Evolutionary conservation across 2,888 invertebrate species (phyloP).

Genomic region (Micoletzkya japonica): DNA sequence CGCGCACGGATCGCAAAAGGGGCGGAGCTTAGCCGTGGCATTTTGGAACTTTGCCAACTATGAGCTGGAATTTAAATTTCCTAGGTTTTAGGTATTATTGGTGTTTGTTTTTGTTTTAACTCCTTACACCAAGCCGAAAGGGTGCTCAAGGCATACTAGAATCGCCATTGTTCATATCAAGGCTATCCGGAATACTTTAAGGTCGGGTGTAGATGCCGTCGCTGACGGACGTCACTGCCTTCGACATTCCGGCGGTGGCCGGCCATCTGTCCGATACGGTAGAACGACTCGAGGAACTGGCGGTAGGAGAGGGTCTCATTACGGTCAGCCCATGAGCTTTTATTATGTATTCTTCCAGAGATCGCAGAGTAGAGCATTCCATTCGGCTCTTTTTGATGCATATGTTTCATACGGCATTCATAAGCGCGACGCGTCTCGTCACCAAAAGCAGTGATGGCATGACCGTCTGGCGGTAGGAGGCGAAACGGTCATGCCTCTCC

Average conservation of each 20-base stretch:
- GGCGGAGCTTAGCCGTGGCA: constrained; percentile 9
- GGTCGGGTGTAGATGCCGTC: background rate
- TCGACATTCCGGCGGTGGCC: background rate
- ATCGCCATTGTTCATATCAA: too few species aligned
- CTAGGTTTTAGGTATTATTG: background rate
- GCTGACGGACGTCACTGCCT: background rate
- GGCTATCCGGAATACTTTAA: too few species aligned
- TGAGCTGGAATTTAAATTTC: background rate
- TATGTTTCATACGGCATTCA: too few species aligned
- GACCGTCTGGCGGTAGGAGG: too few species aligned
- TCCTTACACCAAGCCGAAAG: background rate
- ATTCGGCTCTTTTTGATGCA: background rate
- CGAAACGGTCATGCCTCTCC: too few species aligned
- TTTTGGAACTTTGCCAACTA: background rate
- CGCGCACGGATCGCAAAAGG: too few species aligned
- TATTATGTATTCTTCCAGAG: background rate
- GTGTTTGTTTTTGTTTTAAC: background rate
- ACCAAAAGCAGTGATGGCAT: too few species aligned
- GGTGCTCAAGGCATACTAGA: too few species aligned
- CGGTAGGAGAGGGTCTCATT: constrained; percentile 15
- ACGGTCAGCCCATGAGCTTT: background rate
- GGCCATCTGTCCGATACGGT: constrained; percentile 1
- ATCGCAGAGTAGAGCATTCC: background rate
- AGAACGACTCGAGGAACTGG: constrained; percentile 19
- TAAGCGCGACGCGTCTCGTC: too few species aligned